Evolutionary conservation across 2,888 invertebrate species (phyloP), one percentile per base, ranked within the genome.

Genomic region (Malacosoma neustria): DNA sequence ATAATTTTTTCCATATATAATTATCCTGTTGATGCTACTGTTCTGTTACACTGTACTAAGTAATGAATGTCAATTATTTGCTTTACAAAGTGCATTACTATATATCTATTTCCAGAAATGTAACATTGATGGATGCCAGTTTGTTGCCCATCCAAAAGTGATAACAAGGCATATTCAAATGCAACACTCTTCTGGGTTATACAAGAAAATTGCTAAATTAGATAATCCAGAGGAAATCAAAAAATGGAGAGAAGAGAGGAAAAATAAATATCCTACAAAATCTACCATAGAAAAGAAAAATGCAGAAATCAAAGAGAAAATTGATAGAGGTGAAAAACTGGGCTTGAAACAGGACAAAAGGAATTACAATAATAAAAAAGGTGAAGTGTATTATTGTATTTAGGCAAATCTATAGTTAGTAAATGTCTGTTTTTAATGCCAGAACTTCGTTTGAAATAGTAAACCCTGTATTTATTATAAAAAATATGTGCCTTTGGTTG

Each of bases 181-280:
- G 87, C 94, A 96, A 74, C 97, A 97, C 72, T 87, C 88, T 4
- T 90, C 92, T n/a, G 96, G 96, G 0, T 72, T 96, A 11, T 97
- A 92, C 57, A 89, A 92, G 36, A 91, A 90, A 70, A 92, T 97
- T 42, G 89, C 90, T 49, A 90, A 91, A 48, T 59, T 93, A 4
- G 89, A 91, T 43, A 91, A 93, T 3, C 91, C 93, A 0, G 95
- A 95, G 65, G 95, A 96, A 48, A 91, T 96, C 40, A 81, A 90
- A 22, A 93, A 92, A 66, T 98, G 97, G 96, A 88, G 90, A 46
- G 89, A 88, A 35, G 96, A 97, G 56, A 87, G 98, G 34, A 93
- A 90, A 65, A 92, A 87, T 75, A 91, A 89, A 54, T 95, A 89
- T 72, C 95, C 95, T 0, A 93, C 93, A 0, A 86, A 87, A 50